Evolutionary conservation across 2,113 vertebrate genomes (phyloP), one percentile per base, ranked within the genome.

Genomic region (Dipodomys merriami): DNA sequence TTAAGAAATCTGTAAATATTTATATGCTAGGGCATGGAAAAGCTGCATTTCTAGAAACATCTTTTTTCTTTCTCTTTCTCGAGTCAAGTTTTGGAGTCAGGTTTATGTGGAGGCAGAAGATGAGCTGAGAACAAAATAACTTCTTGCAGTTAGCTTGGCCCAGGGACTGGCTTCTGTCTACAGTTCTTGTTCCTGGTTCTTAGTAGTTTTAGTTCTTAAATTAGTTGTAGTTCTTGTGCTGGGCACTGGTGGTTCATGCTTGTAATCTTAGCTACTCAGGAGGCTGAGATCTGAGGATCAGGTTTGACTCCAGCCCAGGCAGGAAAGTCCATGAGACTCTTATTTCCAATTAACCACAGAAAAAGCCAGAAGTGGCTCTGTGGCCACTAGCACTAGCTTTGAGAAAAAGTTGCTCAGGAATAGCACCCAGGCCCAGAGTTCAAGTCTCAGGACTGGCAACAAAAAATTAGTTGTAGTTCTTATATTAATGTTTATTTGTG

Each of bases 1-100:
- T 85, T 87, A 93, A 95, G 27, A 81, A 85, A 29, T 74, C 44
- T 82, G 18, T 94, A 94, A 91, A 83, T 91, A 77, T 83, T 93
- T 92, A 83, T n/a, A 53, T 62, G 25, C 62, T 60, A 89, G 33
- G 18, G 1, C 3, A 71, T 67, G 25, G 49, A 33, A 93, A 91
- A 84, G 27, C 10, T 89, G 10, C 23, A 74, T 1, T 86, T 93
- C 23, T 94, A 88, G 64, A 46, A 81, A 65, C 15, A 46, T 46
- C 15, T 77, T 68, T 72, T 72, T 30, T 78, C 12, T 71, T 27
- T 46, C 39, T 39, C 39, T 39, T 39, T 39, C 39, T 39, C 5
- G 35, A 39, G 39, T 92, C 25, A 80, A 65, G 11, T 88, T 93
- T 46, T 92, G 53, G 1, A 25, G 27, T 96, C 12, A 60, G 53